A percentile compares a stretch with the other conserved stretches of the same genome.
phyloP scores from a whole-genome alignment of 1,140 invertebrate species.

The Hermetia illucens region DNA sequence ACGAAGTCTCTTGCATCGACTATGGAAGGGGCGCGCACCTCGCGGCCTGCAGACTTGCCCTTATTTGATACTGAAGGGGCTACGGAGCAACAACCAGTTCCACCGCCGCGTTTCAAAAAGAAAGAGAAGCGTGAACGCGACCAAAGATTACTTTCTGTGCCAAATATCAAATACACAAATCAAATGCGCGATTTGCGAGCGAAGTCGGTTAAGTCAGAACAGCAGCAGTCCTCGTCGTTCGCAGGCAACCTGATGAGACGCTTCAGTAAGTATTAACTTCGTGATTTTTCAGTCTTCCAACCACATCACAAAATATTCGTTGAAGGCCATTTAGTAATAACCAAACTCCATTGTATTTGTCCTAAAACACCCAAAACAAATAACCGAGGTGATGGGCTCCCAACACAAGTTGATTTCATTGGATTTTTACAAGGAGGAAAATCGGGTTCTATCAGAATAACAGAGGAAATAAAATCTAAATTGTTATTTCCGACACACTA shows the following conservation, averaged over 20 bases:
- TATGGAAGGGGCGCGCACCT: constrained; percentile 13
- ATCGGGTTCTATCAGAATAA: too few species aligned
- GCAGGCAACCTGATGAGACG: constrained; percentile 60
- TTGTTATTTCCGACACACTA: too few species aligned
- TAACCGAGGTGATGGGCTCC: too few species aligned
- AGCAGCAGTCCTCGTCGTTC: constrained; percentile 34
- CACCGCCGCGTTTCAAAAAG: constrained; percentile 42
- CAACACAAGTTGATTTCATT: too few species aligned
- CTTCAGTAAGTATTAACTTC: constrained; percentile 66
- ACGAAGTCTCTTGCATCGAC: constrained; percentile 9
- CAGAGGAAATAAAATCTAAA: too few species aligned
- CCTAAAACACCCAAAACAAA: too few species aligned
- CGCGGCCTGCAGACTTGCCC: constrained; percentile 46
- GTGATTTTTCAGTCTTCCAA: background rate
- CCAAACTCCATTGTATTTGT: too few species aligned
- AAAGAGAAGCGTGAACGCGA: constrained; percentile 47
- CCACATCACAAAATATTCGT: background rate
- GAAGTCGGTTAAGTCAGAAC: constrained; percentile 17
- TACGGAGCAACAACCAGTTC: constrained; percentile 18
- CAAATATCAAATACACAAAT: constrained; percentile 48
- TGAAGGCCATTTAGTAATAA: background rate
- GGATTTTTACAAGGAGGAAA: too few species aligned
- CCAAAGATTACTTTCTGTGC: constrained; percentile 56
- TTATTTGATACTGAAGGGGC: constrained; percentile 40
- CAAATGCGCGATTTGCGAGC: constrained; percentile 24